Percentiles rank a stretch among this genome's conserved stretches.
Conservation (phyloP, 2,888 invertebrate genomes). For the Dryococelus australis region DNA sequence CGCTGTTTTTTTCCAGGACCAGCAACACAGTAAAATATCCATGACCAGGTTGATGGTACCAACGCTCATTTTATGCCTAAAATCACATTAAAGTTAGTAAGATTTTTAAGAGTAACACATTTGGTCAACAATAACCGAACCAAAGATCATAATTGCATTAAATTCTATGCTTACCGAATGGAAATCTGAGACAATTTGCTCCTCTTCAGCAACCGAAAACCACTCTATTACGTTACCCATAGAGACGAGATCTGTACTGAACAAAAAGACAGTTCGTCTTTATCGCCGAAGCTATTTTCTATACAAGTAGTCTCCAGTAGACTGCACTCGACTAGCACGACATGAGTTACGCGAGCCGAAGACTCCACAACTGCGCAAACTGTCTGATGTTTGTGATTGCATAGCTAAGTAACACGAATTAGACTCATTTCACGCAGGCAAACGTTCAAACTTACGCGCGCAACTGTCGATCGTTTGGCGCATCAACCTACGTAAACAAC, state of each 20-base stretch:
- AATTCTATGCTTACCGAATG: not conserved
- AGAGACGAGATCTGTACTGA: not conserved
- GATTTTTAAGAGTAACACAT: too few relatives aligned
- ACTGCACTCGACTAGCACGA: not conserved
- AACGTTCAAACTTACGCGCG: not conserved
- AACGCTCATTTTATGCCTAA: too few relatives aligned
- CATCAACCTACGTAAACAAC: not conserved
- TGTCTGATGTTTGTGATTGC: not conserved
- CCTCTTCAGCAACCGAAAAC: not conserved
- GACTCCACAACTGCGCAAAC: not conserved
- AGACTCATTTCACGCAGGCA: not conserved
- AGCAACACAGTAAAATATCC: too few relatives aligned
- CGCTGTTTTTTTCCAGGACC: too few relatives aligned
- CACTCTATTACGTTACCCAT: not conserved
- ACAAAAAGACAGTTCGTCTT: not conserved
- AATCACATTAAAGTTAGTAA: too few relatives aligned
- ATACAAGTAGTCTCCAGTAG: not conserved
- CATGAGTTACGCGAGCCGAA: not conserved
- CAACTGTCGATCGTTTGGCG: not conserved
- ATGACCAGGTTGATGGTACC: too few relatives aligned
- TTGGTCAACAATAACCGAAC: too few relatives aligned
- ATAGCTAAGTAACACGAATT: not conserved
- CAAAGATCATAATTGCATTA: too few relatives aligned
- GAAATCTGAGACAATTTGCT: not conserved
- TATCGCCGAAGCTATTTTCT: not conserved